A percentile compares a stretch with the other conserved stretches of the same genome.
phyloP scores from a whole-genome alignment of 2,888 invertebrate genomes.

The Thymelicus acteon region DNA sequence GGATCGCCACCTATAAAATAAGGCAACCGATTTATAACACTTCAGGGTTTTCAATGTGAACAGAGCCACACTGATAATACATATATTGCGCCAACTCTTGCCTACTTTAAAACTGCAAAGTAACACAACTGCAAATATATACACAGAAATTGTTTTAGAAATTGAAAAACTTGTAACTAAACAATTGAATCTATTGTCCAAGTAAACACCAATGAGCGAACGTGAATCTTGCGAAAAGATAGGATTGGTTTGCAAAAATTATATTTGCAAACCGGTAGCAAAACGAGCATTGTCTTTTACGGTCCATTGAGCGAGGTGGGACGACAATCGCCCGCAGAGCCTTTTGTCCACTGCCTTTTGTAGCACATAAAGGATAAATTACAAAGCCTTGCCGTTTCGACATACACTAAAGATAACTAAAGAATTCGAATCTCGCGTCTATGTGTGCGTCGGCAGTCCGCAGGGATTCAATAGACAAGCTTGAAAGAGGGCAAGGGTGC shows the following conservation, averaged over 20 bases:
- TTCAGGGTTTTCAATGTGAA: conserved; percentile 72
- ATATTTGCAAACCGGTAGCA: conserved; percentile 78
- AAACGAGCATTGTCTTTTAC: conserved; percentile 63
- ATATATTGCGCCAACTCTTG: conserved; percentile 64
- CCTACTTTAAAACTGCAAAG: conserved; percentile 54
- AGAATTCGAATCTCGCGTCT: conserved; percentile 62
- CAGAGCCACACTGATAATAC: conserved; percentile 77
- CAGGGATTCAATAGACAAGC: conserved; percentile 69
- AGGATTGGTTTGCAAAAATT: conserved; percentile 81
- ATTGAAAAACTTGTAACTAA: conserved; percentile 49
- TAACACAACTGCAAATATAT: conserved; percentile 60
- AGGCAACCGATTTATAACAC: conserved; percentile 82
- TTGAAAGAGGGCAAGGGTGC: conserved; percentile 75
- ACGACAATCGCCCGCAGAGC: conserved; percentile 61
- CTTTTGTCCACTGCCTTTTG: conserved; percentile 75
- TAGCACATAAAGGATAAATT: conserved; percentile 77
- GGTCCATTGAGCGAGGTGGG: conserved; percentile 58
- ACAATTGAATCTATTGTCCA: conserved; percentile 73
- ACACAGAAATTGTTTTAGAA: conserved; percentile 55
- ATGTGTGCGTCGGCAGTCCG: conserved; percentile 56
- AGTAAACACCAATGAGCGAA: conserved; percentile 66
- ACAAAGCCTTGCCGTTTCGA: conserved; percentile 71
- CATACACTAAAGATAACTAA: conserved; percentile 77
- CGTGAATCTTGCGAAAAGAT: conserved; percentile 59
- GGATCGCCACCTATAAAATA: conserved; percentile 82